Evolutionary conservation across 1,140 invertebrate species (phyloP).

Genomic region (Drosophila pruinosa): DNA sequence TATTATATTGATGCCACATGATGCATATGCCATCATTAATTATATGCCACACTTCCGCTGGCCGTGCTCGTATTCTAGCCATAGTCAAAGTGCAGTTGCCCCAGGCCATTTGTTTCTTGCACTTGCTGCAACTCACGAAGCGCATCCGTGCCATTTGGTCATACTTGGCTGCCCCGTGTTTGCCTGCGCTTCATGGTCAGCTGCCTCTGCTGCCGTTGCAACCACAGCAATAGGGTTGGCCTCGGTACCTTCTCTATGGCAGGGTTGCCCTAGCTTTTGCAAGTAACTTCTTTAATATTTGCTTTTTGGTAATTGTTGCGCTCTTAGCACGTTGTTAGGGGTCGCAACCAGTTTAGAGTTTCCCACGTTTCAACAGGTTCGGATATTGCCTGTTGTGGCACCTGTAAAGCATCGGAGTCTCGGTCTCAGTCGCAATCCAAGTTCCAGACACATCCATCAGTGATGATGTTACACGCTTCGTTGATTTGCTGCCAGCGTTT

Average conservation of each 20-base stretch:
- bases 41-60: conserved; percentile 47
- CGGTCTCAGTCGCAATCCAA: not conserved
- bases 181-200: conserved; percentile 53
- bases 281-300: not conserved
- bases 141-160: conserved; percentile 42
- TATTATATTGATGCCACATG: conserved; percentile 31
- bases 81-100: conserved; percentile 16
- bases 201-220: conserved; percentile 18
- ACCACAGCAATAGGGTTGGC: conserved; percentile 19
- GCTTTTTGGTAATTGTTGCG: conserved; percentile 60
- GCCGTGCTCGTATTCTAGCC: not conserved
- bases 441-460: conserved; percentile 42
- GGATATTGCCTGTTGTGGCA: conserved; percentile 34
- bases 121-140: conserved; percentile 10
- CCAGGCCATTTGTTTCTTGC: not conserved
- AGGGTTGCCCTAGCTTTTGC: conserved; percentile 5
- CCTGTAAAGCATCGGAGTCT: conserved; percentile 2
- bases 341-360: conserved; percentile 33
- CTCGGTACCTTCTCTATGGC: not conserved
- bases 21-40: conserved; percentile 40
- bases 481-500: conserved; percentile 49
- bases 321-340: conserved; percentile 9
- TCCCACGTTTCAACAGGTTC: conserved; percentile 77
- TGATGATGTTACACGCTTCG: conserved; percentile 25
- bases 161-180: conserved; percentile 47